Evolutionary conservation across 2,888 invertebrate species (phyloP).

Genomic region (Nomada fabriciana): DNA sequence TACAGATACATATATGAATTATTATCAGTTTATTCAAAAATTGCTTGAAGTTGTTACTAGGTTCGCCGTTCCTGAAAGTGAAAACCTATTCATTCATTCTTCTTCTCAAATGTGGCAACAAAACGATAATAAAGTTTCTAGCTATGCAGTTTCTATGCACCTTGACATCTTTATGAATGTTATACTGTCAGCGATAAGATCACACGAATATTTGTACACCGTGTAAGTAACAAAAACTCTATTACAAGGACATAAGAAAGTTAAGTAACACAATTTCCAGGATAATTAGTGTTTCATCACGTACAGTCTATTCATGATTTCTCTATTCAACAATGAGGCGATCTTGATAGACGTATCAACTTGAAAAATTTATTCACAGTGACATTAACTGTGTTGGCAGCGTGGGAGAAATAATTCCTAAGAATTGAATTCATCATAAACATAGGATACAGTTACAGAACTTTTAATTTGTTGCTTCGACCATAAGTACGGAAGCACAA

Average conservation of each 20-base stretch:
- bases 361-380: not conserved
- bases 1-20: no score
- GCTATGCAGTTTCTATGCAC: not conserved
- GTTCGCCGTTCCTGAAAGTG: no score
- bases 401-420: no score
- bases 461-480: no score
- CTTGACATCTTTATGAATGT: constrained; percentile 3
- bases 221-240: constrained; percentile 2
- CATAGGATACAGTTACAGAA: no score
- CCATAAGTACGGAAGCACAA: no score
- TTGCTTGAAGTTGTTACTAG: no score
- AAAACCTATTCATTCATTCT: not conserved
- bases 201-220: not conserved
- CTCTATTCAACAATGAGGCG: no score
- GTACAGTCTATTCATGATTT: not conserved
- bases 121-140: not conserved
- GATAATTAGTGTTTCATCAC: not conserved
- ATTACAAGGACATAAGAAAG: constrained; percentile 8
- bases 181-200: constrained; percentile 1
- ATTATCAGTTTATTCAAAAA: no score
- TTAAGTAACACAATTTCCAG: not conserved
- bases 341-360: not conserved
- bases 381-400: not conserved
- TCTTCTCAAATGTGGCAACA: not conserved
- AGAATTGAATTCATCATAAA: no score